phyloP scores from a whole-genome alignment of 2,797 vertebrate genomes.

The Falco berigora region DNA sequence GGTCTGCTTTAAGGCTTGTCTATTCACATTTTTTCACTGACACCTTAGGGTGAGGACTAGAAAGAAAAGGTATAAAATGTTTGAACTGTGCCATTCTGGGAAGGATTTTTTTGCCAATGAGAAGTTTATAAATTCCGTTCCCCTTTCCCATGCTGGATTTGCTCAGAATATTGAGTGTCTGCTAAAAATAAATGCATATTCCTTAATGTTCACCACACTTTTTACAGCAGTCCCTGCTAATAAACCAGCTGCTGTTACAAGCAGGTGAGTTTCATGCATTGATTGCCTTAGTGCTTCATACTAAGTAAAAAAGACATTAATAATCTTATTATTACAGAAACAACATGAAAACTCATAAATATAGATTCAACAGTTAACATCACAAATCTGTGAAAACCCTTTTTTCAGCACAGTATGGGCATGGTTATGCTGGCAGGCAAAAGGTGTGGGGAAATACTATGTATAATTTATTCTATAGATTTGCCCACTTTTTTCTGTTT shows the following conservation, averaged over 20 bases:
- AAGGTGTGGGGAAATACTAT: neutral
- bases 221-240: neutral
- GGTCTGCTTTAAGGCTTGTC: neutral
- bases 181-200: neutral
- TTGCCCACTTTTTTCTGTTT: neutral
- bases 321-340: conserved; percentile 31
- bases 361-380: conserved; percentile 45
- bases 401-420: conserved; percentile 36
- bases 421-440: neutral
- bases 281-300: neutral
- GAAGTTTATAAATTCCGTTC: neutral
- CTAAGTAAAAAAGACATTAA: conserved; percentile 20
- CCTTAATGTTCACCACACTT: neutral
- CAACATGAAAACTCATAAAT: conserved; percentile 54
- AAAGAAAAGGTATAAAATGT: neutral
- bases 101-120: neutral
- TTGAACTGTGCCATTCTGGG: neutral
- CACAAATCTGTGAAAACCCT: neutral
- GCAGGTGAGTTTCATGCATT: neutral
- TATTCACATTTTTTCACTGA: neutral
- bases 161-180: neutral
- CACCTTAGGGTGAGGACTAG: neutral
- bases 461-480: conserved; percentile 12
- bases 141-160: neutral
- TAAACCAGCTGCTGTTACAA: neutral